These are phyloP conservation scores for Jaculus jaculus DNA, from an alignment of 2,113 vertebrate genomes.

Conservation along the genomic window DNA sequence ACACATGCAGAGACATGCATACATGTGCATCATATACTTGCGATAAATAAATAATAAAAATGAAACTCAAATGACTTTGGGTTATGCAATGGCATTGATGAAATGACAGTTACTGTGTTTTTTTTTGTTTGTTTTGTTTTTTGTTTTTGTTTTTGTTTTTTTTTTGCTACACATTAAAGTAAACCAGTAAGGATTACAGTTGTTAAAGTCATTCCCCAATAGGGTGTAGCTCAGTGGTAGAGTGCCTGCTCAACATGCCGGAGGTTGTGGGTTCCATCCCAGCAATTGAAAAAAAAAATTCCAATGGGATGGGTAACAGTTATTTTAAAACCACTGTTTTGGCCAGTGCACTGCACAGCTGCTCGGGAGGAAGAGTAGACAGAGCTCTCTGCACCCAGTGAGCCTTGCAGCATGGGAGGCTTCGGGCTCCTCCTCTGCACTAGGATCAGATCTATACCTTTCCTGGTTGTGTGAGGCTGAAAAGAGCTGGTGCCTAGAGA, in stretches of 20 bases:
- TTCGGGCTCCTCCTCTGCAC: not conserved
- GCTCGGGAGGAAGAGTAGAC: not conserved
- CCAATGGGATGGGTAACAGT: not conserved
- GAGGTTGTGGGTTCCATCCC: not conserved
- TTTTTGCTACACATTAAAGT: not conserved
- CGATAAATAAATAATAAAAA: too few relatives aligned
- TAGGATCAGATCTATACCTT: too few relatives aligned
- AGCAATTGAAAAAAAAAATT: not conserved
- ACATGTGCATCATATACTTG: too few relatives aligned
- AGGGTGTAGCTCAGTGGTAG: not conserved
- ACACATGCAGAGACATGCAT: too few relatives aligned
- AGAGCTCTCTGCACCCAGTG: too few relatives aligned
- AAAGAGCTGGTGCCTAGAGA: fast-evolving
- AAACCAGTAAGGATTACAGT: not conserved
- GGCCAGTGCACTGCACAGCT: not conserved
- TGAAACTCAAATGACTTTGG: not conserved
- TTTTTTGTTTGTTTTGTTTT: too few relatives aligned
- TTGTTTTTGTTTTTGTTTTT: too few relatives aligned
- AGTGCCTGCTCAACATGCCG: not conserved
- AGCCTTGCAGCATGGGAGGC: not conserved
- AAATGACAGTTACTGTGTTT: not conserved
- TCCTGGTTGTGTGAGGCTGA: not conserved
- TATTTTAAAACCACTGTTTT: not conserved
- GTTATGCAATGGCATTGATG: not conserved
- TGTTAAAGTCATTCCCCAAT: not conserved